These are phyloP conservation scores for Drosophila melanica DNA, from an alignment of 1,140 invertebrate genomes.

Conservation along the genomic window DNA sequence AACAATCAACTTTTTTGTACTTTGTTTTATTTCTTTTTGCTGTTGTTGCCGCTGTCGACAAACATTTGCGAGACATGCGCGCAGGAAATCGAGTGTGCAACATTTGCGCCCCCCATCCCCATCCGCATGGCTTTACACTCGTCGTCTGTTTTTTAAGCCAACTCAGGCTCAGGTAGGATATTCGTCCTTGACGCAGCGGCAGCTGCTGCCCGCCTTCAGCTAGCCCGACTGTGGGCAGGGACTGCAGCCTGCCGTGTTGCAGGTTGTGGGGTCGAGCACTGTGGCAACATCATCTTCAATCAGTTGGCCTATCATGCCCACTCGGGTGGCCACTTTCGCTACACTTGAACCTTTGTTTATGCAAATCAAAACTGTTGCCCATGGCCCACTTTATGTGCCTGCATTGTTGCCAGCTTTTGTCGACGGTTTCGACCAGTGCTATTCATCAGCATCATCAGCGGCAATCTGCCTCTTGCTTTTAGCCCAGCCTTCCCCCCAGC, in stretches of 20 bases:
- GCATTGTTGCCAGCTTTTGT: slow-evolving; percentile 25
- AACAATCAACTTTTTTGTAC: slow-evolving; percentile 71
- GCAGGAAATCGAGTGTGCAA: slow-evolving; percentile 80
- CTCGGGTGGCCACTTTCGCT: slow-evolving; percentile 72
- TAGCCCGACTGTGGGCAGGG: slow-evolving; percentile 6
- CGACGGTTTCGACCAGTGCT: slow-evolving; percentile 28
- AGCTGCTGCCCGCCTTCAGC: slow-evolving; percentile 27
- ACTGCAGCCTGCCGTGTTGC: too few relatives aligned
- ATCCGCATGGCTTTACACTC: slow-evolving; percentile 1
- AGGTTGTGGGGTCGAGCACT: slow-evolving; percentile 1
- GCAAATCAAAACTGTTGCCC: slow-evolving; percentile 80
- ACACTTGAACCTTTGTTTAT: slow-evolving; percentile 63
- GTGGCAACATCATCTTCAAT: slow-evolving; percentile 68
- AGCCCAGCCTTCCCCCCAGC: too few relatives aligned
- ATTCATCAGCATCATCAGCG: slow-evolving; percentile 31
- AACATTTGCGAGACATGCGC: slow-evolving; percentile 74
- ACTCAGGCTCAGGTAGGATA: slow-evolving; percentile 56
- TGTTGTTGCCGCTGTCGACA: slow-evolving; percentile 55
- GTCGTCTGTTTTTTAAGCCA: slow-evolving; percentile 5
- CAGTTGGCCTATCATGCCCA: slow-evolving; percentile 57
- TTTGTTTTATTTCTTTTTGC: slow-evolving; percentile 32
- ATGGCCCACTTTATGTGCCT: slow-evolving; percentile 61
- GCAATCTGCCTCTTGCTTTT: slow-evolving; percentile 20
- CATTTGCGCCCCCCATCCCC: slow-evolving; percentile 47
- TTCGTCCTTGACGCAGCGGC: slow-evolving; percentile 54